A percentile compares a stretch with the other conserved stretches of the same genome.
Conservation (phyloP, 92 coral and sea anemone species). For the Umimayanthus kanabou region DNA sequence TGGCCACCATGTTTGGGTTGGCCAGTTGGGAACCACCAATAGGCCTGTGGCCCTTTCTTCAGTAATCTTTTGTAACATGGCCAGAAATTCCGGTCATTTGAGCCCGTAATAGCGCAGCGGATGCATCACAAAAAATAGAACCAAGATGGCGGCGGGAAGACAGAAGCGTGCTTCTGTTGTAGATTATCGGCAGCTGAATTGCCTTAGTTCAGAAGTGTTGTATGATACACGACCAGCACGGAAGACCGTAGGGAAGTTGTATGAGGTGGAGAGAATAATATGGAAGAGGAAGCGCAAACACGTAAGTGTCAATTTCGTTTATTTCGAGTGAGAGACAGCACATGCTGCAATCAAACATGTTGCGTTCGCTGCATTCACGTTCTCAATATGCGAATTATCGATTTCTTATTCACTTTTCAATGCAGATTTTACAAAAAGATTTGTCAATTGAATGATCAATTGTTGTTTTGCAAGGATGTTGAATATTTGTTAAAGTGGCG, state of each 20-base stretch:
- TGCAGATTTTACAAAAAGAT: not conserved
- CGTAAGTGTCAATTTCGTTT: not conserved
- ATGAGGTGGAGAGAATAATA: slow-evolving; percentile 28
- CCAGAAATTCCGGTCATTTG: slow-evolving; percentile 37
- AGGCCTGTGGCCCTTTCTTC: no score
- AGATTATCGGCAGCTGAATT: slow-evolving; percentile 23
- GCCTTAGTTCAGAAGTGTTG: slow-evolving; percentile 10
- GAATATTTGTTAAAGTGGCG: slow-evolving; percentile 51
- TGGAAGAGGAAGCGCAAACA: not conserved
- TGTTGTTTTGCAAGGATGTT: slow-evolving; percentile 23
- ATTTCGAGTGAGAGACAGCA: no score
- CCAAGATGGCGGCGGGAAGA: slow-evolving; percentile 15
- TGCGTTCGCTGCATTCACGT: no score
- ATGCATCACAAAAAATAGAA: not conserved
- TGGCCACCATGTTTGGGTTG: no score
- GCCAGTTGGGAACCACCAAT: no score
- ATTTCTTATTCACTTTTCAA: no score
- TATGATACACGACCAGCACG: slow-evolving; percentile 4
- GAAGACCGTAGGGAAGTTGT: slow-evolving; percentile 6
- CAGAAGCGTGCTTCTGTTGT: not conserved
- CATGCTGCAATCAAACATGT: no score
- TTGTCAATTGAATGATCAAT: not conserved
- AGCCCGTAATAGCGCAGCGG: not conserved
- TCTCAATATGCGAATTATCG: no score
- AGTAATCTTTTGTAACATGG: no score